Evolutionary conservation across 1,140 invertebrate genomes (phyloP), one percentile per base, ranked within the genome.

Genomic region (Hypsibius dujardini): DNA sequence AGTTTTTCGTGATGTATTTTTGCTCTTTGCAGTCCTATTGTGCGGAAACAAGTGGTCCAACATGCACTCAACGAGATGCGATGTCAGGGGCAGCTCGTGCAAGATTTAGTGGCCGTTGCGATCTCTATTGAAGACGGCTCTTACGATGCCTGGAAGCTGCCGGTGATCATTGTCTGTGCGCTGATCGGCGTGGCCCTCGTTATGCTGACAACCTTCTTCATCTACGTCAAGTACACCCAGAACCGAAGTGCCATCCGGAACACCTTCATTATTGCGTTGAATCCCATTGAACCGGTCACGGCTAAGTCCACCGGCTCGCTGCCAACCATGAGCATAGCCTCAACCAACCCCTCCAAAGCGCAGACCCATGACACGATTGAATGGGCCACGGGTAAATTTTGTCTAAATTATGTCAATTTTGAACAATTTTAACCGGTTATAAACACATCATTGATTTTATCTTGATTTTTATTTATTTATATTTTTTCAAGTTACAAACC

Each of bases 21-120:
- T 28, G 28, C 28, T 28, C 28, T 28, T 28, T 28, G 28, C 28
- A 28, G 28, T 28, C 50, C n/a, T n/a, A 56, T 12, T n/a, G 50
- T n/a, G 7, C n/a, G 7, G 1, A 28, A 70, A 0, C 46, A 47
- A 1, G 70, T 77, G 1, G 59, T 62, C 2, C 46, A 72, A 2
- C 70, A 75, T 7, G 69, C 76, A 1, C 70, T 78, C 0, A 69
- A 73, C 12, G 71, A 47, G 7, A 75, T 77, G 45, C 75, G 73
- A 42, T 78, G 77, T 56, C 46, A 72, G 2, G 45, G 59, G 74
- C 15, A 73, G 74, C 0, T 40, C 71, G 40, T 76, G 1, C 74
- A 74, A 69, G 28, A 71, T 1, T 69, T 76, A 50, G 59, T 76
- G 47, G n/a, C 69, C 28, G 46, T 60, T 28, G 72, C 76, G 46